Evolutionary conservation across 2,888 invertebrate genomes (phyloP).

Genomic region (Thelaira solivaga): DNA sequence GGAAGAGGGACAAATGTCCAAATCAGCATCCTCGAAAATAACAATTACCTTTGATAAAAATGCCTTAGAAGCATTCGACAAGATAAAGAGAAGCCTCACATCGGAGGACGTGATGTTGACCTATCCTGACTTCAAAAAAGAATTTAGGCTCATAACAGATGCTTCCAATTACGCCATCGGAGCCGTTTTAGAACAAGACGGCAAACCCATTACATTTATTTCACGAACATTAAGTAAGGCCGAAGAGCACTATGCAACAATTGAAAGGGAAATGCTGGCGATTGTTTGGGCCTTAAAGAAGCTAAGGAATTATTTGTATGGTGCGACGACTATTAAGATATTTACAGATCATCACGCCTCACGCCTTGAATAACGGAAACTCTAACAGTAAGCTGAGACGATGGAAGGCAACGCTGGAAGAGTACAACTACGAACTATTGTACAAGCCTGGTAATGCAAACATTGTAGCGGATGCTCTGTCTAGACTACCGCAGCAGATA

Average conservation of each 20-base stretch:
- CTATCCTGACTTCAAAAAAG: constrained; percentile 19
- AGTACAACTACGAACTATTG: constrained; percentile 20
- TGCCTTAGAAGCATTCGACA: constrained; percentile 23
- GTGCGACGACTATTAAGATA: constrained; percentile 10
- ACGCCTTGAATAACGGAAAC: not conserved
- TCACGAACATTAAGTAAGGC: not conserved
- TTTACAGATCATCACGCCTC: constrained; percentile 40
- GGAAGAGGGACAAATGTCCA: constrained; percentile 17
- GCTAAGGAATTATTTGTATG: constrained; percentile 28
- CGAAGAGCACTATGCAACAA: too few species aligned
- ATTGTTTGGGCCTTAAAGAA: too few species aligned
- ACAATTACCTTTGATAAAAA: constrained; percentile 23
- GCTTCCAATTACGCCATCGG: constrained; percentile 40
- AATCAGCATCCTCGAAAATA: constrained; percentile 7
- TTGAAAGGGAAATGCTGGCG: too few species aligned
- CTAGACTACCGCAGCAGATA: constrained; percentile 5
- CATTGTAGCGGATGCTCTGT: constrained; percentile 33
- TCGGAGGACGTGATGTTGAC: constrained; percentile 7
- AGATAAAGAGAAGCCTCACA: constrained; percentile 23
- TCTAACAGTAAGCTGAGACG: constrained; percentile 20
- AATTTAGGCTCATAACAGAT: constrained; percentile 32
- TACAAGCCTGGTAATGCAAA: constrained; percentile 22
- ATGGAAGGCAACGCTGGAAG: constrained; percentile 29
- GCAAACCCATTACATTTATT: too few species aligned
- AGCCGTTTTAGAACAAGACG: constrained; percentile 1